Conservation (phyloP, 2,888 invertebrate genomes). For the Schizotus pectinicornis region DNA sequence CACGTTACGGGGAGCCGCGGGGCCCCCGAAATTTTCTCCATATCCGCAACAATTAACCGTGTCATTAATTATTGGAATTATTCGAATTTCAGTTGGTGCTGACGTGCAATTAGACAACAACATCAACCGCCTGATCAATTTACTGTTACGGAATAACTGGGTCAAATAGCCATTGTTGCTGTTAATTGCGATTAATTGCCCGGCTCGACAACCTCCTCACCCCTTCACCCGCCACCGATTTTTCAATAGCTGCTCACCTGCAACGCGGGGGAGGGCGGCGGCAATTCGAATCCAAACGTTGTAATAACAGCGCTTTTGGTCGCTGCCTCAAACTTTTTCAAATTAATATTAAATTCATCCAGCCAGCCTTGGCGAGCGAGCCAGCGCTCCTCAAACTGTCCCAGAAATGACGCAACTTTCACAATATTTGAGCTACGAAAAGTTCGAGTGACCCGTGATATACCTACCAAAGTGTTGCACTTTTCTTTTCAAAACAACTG, state of each 20-base stretch:
- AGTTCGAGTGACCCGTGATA: too few species aligned
- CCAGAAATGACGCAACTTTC: too few species aligned
- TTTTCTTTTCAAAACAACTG: too few species aligned
- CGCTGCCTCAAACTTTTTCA: background rate
- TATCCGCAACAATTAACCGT: slow-evolving; percentile 10
- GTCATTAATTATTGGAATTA: slow-evolving; percentile 7
- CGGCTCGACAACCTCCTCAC: too few species aligned
- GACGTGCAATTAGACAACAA: slow-evolving; percentile 3
- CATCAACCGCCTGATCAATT: slow-evolving; percentile 2
- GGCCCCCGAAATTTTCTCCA: slow-evolving; percentile 3
- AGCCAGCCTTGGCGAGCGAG: slow-evolving; percentile 7
- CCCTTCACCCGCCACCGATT: background rate
- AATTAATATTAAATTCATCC: slow-evolving; percentile 23
- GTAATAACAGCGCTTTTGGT: background rate
- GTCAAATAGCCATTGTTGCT: background rate
- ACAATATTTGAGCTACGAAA: too few species aligned
- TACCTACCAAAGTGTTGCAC: too few species aligned
- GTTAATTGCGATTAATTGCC: slow-evolving; percentile 2
- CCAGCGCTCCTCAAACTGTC: too few species aligned
- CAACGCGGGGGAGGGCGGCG: background rate
- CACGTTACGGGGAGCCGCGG: slow-evolving; percentile 2
- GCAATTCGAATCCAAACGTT: background rate
- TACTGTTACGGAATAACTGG: slow-evolving; percentile 5
- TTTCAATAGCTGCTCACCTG: background rate
- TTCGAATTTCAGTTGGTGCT: slow-evolving; percentile 4